A percentile compares a stretch with the other conserved stretches of the same genome.
These are phyloP conservation scores for Porites rus DNA, from an alignment of 92 coral and sea anemone genomes.

Conservation along the genomic window DNA sequence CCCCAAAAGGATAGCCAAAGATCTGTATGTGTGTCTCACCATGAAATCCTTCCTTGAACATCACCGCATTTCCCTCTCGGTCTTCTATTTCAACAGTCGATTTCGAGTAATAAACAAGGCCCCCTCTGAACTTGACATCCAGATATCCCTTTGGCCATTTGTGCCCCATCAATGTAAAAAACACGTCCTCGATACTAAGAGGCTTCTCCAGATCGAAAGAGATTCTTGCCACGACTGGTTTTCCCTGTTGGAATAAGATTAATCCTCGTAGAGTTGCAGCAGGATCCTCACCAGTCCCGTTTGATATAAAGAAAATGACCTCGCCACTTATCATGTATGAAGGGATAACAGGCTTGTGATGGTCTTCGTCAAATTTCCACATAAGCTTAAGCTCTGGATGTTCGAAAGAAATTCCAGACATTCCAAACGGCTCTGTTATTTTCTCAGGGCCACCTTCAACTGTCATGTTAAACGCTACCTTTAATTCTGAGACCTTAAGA, in stretches of 20 bases:
- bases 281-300: neutral
- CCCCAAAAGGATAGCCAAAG: conserved; percentile 8
- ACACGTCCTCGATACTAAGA: conserved; percentile 16
- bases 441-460: neutral
- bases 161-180: conserved; percentile 4
- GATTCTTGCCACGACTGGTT: conserved; percentile 11
- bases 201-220: neutral
- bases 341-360: neutral
- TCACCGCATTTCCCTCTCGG: neutral
- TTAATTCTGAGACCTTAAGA: conserved; percentile 1
- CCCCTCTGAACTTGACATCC: conserved; percentile 20
- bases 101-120: conserved; percentile 17
- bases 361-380: conserved; percentile 11
- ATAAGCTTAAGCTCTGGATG: conserved; percentile 16
- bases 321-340: conserved; percentile 1
- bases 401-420: conserved; percentile 25
- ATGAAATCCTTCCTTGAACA: conserved; percentile 15
- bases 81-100: neutral
- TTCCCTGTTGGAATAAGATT: conserved; percentile 13
- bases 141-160: conserved; percentile 31
- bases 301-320: conserved; percentile 3
- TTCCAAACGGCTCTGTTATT: conserved; percentile 22
- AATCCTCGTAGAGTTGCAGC: conserved; percentile 1
- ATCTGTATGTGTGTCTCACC: conserved; percentile 13
- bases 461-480: conserved; percentile 20